phyloP scores from a whole-genome alignment of 1,140 invertebrate genomes.

The Polyergus mexicanus region DNA sequence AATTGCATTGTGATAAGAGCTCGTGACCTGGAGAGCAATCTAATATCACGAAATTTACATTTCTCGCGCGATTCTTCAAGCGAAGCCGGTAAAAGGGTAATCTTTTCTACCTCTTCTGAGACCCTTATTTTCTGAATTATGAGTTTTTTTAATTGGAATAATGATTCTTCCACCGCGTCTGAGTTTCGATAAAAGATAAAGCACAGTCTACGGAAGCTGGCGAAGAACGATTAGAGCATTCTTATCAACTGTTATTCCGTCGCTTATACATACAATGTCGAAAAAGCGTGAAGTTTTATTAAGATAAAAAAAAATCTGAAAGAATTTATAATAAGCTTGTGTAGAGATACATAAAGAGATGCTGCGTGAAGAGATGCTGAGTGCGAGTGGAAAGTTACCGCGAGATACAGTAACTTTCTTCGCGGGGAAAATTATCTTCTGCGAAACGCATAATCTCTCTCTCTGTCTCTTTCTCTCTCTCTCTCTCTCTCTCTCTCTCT shows the following conservation, averaged over 20 bases:
- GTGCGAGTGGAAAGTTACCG: not conserved
- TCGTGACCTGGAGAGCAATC: not conserved
- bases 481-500: too few relatives aligned
- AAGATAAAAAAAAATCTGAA: constrained; percentile 73
- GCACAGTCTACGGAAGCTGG: not conserved
- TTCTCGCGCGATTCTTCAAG: not conserved
- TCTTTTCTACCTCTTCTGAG: not conserved
- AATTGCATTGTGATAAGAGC: constrained; percentile 13
- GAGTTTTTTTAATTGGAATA: constrained; percentile 42
- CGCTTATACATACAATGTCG: not conserved
- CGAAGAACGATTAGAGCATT: not conserved
- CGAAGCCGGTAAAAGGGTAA: not conserved
- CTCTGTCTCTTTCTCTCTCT: too few relatives aligned
- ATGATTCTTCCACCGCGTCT: constrained; percentile 13
- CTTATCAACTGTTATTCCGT: not conserved
- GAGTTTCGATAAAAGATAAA: constrained; percentile 23
- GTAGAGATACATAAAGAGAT: constrained; percentile 25
- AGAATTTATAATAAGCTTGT: constrained; percentile 78
- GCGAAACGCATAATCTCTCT: not conserved
- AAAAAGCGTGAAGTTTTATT: constrained; percentile 51
- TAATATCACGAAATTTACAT: constrained; percentile 35
- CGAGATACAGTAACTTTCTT: not conserved
- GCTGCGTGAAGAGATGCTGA: constrained; percentile 14
- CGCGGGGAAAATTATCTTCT: constrained; percentile 28
- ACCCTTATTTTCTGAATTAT: constrained; percentile 16